phyloP scores from a whole-genome alignment of 2,888 invertebrate genomes.

The Lycia hirtaria region DNA sequence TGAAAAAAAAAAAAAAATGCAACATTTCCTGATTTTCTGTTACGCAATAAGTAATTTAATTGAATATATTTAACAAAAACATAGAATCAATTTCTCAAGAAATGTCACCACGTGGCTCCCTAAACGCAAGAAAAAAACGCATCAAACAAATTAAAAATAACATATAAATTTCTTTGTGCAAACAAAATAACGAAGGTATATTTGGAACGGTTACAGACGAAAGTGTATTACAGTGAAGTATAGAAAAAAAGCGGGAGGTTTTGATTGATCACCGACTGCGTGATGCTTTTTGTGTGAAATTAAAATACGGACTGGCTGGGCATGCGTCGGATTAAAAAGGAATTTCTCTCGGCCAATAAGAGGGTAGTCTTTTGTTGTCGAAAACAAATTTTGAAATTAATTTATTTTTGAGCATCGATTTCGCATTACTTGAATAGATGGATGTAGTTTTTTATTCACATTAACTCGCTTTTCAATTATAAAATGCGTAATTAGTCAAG shows the following conservation, averaged over 20 bases:
- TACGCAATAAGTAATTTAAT: no score
- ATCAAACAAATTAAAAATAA: slow-evolving; percentile 78
- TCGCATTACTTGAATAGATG: slow-evolving; percentile 61
- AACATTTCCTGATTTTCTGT: no score
- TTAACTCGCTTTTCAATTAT: slow-evolving; percentile 21
- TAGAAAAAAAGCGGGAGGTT: slow-evolving; percentile 76
- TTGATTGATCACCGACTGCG: slow-evolving; percentile 83
- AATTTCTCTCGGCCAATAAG: slow-evolving; percentile 74
- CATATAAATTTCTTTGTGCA: slow-evolving; percentile 78
- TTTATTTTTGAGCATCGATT: slow-evolving; percentile 73
- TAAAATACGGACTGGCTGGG: slow-evolving; percentile 79
- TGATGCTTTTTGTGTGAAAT: slow-evolving; percentile 82
- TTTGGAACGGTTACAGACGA: slow-evolving; percentile 80
- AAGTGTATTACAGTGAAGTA: slow-evolving; percentile 81
- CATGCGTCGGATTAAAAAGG: slow-evolving; percentile 81
- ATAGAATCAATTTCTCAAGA: slow-evolving; percentile 5
- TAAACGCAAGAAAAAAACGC: slow-evolving; percentile 59
- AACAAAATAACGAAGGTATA: slow-evolving; percentile 77
- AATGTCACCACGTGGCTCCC: slow-evolving; percentile 9
- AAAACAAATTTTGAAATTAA: slow-evolving; percentile 70
- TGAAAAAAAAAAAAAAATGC: no score
- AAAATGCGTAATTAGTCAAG: not conserved
- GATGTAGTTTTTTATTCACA: slow-evolving; percentile 42
- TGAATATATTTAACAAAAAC: no score
- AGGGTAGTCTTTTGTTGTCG: slow-evolving; percentile 66